Evolutionary conservation across 2,797 vertebrate genomes (phyloP).

Genomic region (Sebastes trivittatus): DNA sequence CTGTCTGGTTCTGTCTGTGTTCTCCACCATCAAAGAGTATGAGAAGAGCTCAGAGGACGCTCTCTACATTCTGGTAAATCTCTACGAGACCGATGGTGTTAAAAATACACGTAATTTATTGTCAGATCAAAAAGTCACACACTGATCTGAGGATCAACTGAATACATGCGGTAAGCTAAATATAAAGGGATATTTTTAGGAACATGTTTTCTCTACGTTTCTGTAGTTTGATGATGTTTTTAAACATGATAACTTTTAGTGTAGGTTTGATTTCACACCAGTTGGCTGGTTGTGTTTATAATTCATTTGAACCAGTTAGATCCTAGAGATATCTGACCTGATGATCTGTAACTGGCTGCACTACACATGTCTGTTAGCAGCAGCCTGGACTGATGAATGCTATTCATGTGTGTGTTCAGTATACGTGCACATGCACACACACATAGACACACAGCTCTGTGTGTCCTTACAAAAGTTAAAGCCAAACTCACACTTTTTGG

Average conservation of each 20-base stretch:
- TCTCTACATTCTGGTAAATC: slow-evolving; percentile 93
- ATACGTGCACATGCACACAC: no score
- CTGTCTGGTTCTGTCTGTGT: slow-evolving; percentile 96
- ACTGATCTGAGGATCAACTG: neutral
- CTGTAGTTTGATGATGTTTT: neutral
- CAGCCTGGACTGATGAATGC: no score
- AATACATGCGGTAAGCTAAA: neutral
- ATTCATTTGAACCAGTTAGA: neutral
- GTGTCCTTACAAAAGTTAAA: no score
- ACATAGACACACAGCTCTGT: no score
- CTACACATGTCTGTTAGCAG: no score
- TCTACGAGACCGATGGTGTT: neutral
- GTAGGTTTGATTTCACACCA: neutral
- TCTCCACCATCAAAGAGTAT: slow-evolving; percentile 97
- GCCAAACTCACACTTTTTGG: no score
- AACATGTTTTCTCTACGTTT: neutral
- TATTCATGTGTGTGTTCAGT: no score
- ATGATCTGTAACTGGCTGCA: no score
- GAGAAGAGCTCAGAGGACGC: slow-evolving; percentile 97
- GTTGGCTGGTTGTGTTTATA: neutral
- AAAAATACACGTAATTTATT: neutral
- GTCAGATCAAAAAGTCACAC: neutral
- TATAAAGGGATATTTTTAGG: neutral
- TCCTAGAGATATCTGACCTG: no score
- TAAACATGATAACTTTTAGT: neutral